Conservation (phyloP, 1,140 invertebrate genomes). For the Eupristina koningsbergeri region DNA sequence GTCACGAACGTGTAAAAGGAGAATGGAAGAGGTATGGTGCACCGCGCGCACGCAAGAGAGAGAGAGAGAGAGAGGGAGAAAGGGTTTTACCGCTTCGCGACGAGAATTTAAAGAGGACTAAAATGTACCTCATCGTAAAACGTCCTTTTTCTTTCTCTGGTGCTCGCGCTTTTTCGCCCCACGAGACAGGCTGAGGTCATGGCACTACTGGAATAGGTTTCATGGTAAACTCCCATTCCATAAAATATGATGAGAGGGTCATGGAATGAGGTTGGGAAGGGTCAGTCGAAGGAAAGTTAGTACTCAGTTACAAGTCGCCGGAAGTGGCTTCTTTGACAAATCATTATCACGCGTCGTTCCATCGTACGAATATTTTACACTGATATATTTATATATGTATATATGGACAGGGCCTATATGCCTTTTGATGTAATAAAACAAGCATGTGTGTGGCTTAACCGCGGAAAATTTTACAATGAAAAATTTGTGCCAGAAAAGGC, state of each 20-base stretch:
- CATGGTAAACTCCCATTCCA: neutral
- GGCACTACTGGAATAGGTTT: neutral
- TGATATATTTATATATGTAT: neutral
- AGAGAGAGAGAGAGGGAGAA: neutral
- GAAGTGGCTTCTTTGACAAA: neutral
- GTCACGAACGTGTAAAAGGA: constrained; percentile 42
- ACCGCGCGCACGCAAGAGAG: neutral
- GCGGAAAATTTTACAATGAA: neutral
- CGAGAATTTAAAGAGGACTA: constrained; percentile 44
- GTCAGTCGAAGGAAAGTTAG: neutral
- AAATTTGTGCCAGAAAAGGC: neutral
- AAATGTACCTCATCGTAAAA: constrained; percentile 29
- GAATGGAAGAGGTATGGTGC: neutral
- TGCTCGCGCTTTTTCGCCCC: neutral
- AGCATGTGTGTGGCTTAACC: neutral
- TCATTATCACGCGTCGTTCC: neutral
- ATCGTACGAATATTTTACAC: neutral
- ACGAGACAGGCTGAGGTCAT: neutral
- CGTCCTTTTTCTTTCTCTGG: constrained; percentile 6
- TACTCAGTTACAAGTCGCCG: neutral
- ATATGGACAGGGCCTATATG: neutral
- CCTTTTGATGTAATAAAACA: neutral
- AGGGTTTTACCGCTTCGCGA: neutral
- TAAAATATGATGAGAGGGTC: neutral
- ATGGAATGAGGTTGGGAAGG: neutral